These are phyloP conservation scores for Hippocampus barbouri DNA, from an alignment of 2,113 vertebrate genomes.

Conservation along the genomic window DNA sequence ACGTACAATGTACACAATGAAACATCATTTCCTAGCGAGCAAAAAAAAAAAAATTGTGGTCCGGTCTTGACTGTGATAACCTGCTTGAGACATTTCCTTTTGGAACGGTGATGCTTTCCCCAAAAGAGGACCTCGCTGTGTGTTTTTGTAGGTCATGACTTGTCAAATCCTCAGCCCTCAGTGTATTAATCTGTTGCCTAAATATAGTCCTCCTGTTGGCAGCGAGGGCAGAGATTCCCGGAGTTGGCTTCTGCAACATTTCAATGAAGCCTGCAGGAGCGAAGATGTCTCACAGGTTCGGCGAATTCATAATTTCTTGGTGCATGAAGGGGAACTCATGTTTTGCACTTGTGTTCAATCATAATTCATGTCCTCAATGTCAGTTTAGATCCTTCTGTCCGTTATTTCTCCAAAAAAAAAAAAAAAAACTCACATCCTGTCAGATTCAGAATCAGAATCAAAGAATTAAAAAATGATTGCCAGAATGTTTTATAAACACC, in stretches of 20 bases:
- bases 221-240: constrained; percentile 34
- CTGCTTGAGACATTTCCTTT: too few relatives aligned
- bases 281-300: not conserved
- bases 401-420: too few relatives aligned
- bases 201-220: constrained; percentile 57
- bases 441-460: too few relatives aligned
- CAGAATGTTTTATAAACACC: too few relatives aligned
- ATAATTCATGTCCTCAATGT: not conserved
- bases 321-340: not conserved
- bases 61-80: not conserved
- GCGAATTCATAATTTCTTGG: not conserved
- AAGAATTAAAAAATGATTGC: too few relatives aligned
- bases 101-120: constrained; percentile 19
- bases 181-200: constrained; percentile 53
- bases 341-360: not conserved
- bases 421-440: too few relatives aligned
- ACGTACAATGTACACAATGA: too few relatives aligned
- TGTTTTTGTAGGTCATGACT: constrained; percentile 53
- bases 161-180: constrained; percentile 39
- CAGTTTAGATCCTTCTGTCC: not conserved
- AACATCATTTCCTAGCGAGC: too few relatives aligned
- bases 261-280: constrained; percentile 39
- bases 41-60: too few relatives aligned
- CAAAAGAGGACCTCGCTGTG: constrained; percentile 8
- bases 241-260: constrained; percentile 41